Base-by-base conservation (phyloP, 1,140 invertebrate species). In the Mercenaria mercenaria region DNA sequence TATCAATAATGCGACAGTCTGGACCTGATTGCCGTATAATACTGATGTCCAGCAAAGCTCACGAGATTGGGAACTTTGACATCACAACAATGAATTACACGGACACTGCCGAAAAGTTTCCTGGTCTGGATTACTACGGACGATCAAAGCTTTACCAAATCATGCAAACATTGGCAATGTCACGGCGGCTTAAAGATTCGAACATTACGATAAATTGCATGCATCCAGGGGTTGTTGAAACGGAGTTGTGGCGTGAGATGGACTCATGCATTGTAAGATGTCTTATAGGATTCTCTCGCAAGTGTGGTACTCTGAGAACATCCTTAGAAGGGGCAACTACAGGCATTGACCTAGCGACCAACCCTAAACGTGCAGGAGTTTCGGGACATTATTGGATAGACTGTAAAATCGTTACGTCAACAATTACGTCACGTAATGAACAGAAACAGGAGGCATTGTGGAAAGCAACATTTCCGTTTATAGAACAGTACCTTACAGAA, bases 21-120 rank as follows among this genome's bases (percentile, higher is more conserved):
- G 87, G 87, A n/a, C 43, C 67, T 10, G 87, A 89, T 37, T 81
- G 76, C 74, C 59, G 87, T 6, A 82, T 89, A 32, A 29, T 89
- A 6, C 23, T 79, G 0, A 80, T 67, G 20, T 88, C 74, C 26
- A 79, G 85, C 52, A 47, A 20, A 37, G 76, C 74, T 13, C 72
- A 88, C 23, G 37, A 64, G 67, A 47, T 37, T 50, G 74, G 32
- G n/a, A 80, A 29, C 0, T 74, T 85, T 74, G 56, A 88, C 29
- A 2, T 79, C 6, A 41, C 43, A 23, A 88, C 34, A 2, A 79
- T 79, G 13, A 88, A 80, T 69, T 88, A 77, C n/a, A 34, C 18
- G 1, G 84, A 50, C 52, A n/a, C 4, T 18, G 29, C 41, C n/a
- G 67, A 26, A 11, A 34, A 59, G 6, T 87, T 29, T 29, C 13